A percentile compares a stretch with the other conserved stretches of the same genome.
phyloP scores from a whole-genome alignment of 2,113 vertebrate species.

The Saccopteryx bilineata region DNA sequence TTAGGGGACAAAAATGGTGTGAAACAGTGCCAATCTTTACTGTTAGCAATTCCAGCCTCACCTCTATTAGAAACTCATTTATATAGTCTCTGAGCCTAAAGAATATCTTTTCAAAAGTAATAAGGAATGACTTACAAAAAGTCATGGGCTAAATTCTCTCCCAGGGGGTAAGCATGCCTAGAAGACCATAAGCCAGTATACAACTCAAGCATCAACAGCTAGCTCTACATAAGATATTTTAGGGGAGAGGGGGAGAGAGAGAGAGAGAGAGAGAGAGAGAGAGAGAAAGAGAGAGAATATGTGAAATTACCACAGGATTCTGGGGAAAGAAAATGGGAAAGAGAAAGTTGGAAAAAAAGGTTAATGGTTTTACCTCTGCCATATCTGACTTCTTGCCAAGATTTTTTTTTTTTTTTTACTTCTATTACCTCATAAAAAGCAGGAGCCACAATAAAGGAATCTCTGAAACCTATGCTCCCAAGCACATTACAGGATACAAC shows the following conservation, averaged over 20 bases:
- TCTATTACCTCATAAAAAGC: constrained; percentile 70
- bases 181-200: background rate
- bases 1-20: background rate
- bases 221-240: constrained; percentile 37
- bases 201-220: background rate
- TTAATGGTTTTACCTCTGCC: constrained; percentile 63
- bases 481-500: constrained; percentile 40
- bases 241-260: background rate
- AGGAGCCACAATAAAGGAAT: constrained; percentile 69
- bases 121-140: background rate
- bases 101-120: constrained; percentile 28
- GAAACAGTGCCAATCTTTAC: background rate
- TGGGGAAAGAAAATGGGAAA: constrained; percentile 43
- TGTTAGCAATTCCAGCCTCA: background rate
- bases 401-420: constrained; percentile 42
- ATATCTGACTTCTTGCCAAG: constrained; percentile 64
- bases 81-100: background rate
- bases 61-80: background rate
- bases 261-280: too few relatives aligned
- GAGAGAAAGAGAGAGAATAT: background rate
- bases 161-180: background rate
- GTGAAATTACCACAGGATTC: constrained; percentile 45
- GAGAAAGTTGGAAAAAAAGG: constrained; percentile 42
- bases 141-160: background rate
- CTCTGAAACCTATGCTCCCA: constrained; percentile 54